Conservation (phyloP, 1,140 invertebrate species). For the Argopecten irradians region DNA sequence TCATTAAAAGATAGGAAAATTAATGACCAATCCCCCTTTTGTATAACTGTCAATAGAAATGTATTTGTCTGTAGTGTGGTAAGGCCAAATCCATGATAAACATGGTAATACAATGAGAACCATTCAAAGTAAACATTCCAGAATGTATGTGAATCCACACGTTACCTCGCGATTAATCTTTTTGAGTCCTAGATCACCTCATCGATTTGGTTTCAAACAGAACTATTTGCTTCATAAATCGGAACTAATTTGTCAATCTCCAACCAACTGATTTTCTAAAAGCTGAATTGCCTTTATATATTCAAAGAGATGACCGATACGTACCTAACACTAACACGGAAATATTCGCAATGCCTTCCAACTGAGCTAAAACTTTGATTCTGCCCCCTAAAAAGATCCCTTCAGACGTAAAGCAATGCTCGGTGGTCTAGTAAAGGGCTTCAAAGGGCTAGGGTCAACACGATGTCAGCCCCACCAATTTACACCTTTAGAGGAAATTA, state of each 20-base stretch:
- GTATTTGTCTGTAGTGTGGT: neutral
- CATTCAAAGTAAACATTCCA: neutral
- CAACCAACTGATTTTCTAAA: neutral
- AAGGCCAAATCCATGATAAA: neutral
- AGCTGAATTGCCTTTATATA: neutral
- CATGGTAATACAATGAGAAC: neutral
- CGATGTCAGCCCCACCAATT: slow-evolving; percentile 2
- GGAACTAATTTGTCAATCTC: neutral
- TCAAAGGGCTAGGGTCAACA: slow-evolving; percentile 2
- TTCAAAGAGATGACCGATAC: neutral
- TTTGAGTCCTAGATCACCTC: neutral
- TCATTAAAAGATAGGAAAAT: neutral
- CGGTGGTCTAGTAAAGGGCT: neutral
- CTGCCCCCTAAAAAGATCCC: neutral
- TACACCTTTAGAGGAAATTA: slow-evolving; percentile 22
- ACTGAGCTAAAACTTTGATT: neutral
- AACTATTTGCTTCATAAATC: slow-evolving; percentile 4
- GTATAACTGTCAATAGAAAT: neutral
- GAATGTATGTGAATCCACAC: neutral
- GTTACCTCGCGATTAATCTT: neutral
- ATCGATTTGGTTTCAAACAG: neutral
- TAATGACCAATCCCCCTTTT: neutral
- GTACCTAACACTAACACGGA: neutral
- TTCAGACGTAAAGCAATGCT: neutral
- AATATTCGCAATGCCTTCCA: neutral